Evolutionary conservation across 1,140 invertebrate genomes (phyloP), one percentile per base, ranked within the genome.

Genomic region (Tetramorium parvispinum): DNA sequence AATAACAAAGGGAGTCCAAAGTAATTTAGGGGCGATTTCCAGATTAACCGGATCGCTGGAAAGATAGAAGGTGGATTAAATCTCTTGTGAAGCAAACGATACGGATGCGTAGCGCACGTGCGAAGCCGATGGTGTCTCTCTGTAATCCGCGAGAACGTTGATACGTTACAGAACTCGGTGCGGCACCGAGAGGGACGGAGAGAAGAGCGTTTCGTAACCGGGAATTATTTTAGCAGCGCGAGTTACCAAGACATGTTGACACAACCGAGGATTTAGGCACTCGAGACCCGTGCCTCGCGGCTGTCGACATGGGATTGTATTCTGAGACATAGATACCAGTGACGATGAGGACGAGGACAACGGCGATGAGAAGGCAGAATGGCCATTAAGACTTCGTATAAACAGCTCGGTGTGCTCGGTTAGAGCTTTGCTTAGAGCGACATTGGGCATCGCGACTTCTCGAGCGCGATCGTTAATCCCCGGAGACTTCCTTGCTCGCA

Each of bases 221-320:
- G 49, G 51, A 85, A 85, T 85, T 85, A 85, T 85, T 85, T 85
- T 82, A 85, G 32, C 61, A 24, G 37, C 37, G 24, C 46, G 83
- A 81, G 37, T 49, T 85, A 66, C 63, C 46, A 37, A 7, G 65
- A 81, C 51, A 68, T 59, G 77, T 82, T 82, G 85, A 86, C 65
- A 86, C 27, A 71, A 82, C 55, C 78, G 53, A 68, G 85, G 85
- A 86, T 86, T 86, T 86, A 86, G 77, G 32, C 85, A 81, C 77
- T 86, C 65, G 76, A 82, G 63, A 43, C 63, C 55, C 49, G 43
- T 51, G 77, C 53, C 66, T 86, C 85, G 55, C 76, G 49, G 32
- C 59, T 40, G 49, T 75, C 73, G 59, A 66, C 55, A 66, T n/a
- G 43, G 75, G 65, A 70, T 86, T 68, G 85, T 79, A 79, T 85